Percentiles rank a stretch among this genome's conserved stretches.
phyloP scores from a whole-genome alignment of 2,113 vertebrate genomes.

The Tragelaphus strepsiceros region DNA sequence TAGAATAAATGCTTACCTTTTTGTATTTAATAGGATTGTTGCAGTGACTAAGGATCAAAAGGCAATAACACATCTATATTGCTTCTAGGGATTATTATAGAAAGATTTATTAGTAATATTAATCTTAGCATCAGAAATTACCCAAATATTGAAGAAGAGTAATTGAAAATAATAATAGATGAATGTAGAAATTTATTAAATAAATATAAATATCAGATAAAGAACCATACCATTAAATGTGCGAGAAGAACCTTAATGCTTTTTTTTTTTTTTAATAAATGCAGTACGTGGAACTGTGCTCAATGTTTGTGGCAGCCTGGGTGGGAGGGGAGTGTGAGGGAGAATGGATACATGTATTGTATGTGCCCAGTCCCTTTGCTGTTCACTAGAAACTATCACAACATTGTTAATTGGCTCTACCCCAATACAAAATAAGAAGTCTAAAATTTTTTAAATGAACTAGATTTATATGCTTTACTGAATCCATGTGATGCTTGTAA shows the following conservation, averaged over 20 bases:
- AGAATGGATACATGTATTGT: not conserved
- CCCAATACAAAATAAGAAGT: not conserved
- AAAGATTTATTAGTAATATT: not conserved
- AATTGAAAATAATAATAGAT: slow-evolving; percentile 1
- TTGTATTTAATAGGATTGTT: not conserved
- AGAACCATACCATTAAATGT: slow-evolving; percentile 60
- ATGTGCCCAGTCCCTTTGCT: not conserved
- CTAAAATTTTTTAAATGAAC: not conserved
- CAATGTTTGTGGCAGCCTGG: not conserved
- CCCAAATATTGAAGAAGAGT: not conserved
- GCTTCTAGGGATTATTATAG: not conserved
- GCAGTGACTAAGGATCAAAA: not conserved
- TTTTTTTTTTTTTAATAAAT: not conserved
- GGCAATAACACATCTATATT: not conserved
- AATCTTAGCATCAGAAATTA: slow-evolving; percentile 15
- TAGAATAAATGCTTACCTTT: no score
- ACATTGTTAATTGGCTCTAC: not conserved
- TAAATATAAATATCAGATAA: slow-evolving; percentile 69
- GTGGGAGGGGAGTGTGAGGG: not conserved
- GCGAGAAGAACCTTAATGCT: slow-evolving; percentile 19
- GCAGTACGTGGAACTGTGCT: not conserved
- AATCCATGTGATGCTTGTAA: not conserved
- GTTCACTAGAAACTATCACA: not conserved
- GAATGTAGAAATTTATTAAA: not conserved
- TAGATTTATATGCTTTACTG: not conserved